Evolutionary conservation across 2,113 vertebrate species (phyloP).

Genomic region (Thalassoma bifasciatum): DNA sequence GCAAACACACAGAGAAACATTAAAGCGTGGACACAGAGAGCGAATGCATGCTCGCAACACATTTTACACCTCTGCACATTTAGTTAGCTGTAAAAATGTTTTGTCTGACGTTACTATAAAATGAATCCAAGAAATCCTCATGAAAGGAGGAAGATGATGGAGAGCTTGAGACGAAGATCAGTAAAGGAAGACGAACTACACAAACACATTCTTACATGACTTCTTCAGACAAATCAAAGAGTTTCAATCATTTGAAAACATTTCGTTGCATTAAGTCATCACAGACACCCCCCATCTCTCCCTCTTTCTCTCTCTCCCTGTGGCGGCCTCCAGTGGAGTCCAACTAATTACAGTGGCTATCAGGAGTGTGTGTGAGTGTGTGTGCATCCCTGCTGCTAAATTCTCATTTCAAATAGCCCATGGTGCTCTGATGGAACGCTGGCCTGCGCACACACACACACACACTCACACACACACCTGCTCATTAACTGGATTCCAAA

Average conservation of each 20-base stretch:
- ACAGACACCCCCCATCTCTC: constrained; percentile 28
- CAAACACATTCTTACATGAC: background rate
- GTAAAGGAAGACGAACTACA: background rate
- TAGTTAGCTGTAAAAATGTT: too few species aligned
- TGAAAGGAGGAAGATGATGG: background rate
- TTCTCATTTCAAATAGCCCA: constrained; percentile 82
- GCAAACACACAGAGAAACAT: constrained; percentile 16
- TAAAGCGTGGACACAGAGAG: constrained; percentile 15
- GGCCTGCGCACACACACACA: constrained; percentile 48
- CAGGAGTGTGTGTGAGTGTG: constrained; percentile 43
- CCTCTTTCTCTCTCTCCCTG: constrained; percentile 52
- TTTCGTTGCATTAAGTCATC: constrained; percentile 71
- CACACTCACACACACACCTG: constrained; percentile 62
- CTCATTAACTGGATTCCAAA: constrained; percentile 74
- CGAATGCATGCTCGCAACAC: constrained; percentile 2
- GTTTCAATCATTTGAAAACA: constrained; percentile 47
- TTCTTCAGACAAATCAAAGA: constrained; percentile 19
- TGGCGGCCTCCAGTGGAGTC: constrained; percentile 77
- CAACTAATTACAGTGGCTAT: constrained; percentile 82
- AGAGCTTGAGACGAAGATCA: background rate
- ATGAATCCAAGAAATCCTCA: too few species aligned
- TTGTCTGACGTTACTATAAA: too few species aligned
- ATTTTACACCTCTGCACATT: constrained; percentile 40
- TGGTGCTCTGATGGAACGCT: constrained; percentile 69
- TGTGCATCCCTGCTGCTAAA: constrained; percentile 66